These are phyloP conservation scores for Aegypius monachus DNA, from an alignment of 2,113 vertebrate genomes.

Conservation along the genomic window DNA sequence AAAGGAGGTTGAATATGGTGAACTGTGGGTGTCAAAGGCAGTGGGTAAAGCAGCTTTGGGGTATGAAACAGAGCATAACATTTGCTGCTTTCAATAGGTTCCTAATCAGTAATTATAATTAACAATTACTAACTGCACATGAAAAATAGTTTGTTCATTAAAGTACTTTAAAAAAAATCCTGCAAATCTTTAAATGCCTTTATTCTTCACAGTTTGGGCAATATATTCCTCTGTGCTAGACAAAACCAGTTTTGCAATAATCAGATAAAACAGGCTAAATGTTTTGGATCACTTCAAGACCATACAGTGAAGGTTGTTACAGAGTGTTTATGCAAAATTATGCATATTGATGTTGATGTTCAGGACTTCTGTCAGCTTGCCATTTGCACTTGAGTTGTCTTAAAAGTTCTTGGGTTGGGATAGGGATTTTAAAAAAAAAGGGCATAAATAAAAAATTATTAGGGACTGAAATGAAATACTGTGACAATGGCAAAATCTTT, in stretches of 20 bases:
- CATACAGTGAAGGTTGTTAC: conserved; percentile 24
- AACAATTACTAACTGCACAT: conserved; percentile 17
- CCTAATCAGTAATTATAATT: conserved; percentile 65
- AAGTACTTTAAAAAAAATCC: not conserved
- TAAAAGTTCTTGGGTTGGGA: conserved; percentile 38
- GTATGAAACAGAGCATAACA: conserved; percentile 52
- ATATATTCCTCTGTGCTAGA: not conserved
- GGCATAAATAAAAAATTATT: not conserved
- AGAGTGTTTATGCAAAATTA: conserved; percentile 23
- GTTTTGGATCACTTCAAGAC: not conserved
- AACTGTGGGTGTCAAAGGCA: conserved; percentile 71
- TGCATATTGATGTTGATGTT: not conserved
- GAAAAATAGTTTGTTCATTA: not conserved
- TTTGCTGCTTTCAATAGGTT: conserved; percentile 49
- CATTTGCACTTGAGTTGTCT: conserved; percentile 34
- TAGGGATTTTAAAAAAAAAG: not conserved
- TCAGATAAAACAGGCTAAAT: not conserved
- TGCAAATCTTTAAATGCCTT: not conserved
- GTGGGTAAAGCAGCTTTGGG: conserved; percentile 65
- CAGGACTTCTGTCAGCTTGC: conserved; percentile 35
- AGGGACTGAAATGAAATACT: not conserved
- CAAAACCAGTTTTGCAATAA: not conserved
- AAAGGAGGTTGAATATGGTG: conserved; percentile 75
- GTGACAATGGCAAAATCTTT: not conserved
- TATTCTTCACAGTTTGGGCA: not conserved